Conservation (phyloP, 30 jellyfish, hydroid and myxozoan species). For the Aurelia coerulea region DNA sequence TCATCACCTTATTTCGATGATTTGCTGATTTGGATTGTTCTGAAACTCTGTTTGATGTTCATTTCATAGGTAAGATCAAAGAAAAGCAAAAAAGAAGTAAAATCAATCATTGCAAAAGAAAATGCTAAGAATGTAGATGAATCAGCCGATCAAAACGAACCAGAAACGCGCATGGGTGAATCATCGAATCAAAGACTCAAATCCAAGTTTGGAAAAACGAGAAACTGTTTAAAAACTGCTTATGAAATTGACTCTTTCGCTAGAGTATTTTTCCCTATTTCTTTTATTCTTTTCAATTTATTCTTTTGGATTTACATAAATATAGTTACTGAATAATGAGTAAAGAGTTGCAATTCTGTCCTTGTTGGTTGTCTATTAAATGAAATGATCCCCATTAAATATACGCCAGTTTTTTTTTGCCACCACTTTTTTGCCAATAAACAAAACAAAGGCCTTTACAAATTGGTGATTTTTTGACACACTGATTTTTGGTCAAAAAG, state of each 20-base stretch:
- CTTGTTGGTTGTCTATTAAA: too few species aligned
- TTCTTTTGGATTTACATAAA: constrained; percentile 49
- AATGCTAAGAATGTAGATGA: neutral
- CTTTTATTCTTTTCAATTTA: constrained; percentile 57
- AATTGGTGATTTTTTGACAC: too few species aligned
- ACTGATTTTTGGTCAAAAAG: too few species aligned
- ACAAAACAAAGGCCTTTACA: too few species aligned
- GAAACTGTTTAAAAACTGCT: constrained; percentile 11
- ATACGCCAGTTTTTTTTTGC: too few species aligned
- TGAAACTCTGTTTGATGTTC: neutral
- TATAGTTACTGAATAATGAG: neutral
- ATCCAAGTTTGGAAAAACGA: neutral
- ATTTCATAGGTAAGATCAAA: too few species aligned
- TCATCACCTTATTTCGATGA: neutral
- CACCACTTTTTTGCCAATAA: too few species aligned
- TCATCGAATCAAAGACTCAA: neutral
- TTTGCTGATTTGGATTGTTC: neutral
- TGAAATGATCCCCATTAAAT: too few species aligned
- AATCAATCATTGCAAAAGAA: neutral
- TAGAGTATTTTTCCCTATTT: constrained; percentile 59
- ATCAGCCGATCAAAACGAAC: neutral
- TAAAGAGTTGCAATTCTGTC: neutral
- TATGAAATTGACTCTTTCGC: constrained; percentile 54
- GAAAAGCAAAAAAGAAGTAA: neutral
- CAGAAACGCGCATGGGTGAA: neutral